Evolutionary conservation across 1,140 invertebrate genomes (phyloP).

Genomic region (Phthorimaea operculella): DNA sequence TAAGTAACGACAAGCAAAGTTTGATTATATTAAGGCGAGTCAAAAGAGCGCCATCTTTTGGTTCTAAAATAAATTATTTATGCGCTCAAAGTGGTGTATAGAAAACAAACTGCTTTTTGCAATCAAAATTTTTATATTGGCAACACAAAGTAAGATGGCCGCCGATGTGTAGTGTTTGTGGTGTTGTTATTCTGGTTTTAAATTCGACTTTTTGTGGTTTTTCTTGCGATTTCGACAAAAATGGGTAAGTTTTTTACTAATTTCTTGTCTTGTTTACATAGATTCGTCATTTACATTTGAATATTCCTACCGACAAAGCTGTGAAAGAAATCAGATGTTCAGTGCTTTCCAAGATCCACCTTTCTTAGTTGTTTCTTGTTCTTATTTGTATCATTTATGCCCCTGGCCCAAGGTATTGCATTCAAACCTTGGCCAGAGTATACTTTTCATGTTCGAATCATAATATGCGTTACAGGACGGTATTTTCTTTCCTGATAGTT

Average conservation of each 20-base stretch:
- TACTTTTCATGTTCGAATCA: no score
- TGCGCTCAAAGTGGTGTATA: background rate
- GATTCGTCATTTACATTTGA: background rate
- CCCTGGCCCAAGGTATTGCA: no score
- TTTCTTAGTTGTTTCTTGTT: no score
- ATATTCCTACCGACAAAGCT: background rate
- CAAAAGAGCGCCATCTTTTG: no score
- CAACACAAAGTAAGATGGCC: slow-evolving; percentile 48
- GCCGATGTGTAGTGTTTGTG: slow-evolving; percentile 48
- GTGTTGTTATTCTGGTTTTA: slow-evolving; percentile 45
- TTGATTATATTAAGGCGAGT: no score
- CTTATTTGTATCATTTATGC: no score
- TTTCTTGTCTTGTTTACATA: background rate
- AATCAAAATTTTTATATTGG: slow-evolving; percentile 17
- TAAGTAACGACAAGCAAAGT: no score
- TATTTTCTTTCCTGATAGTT: no score
- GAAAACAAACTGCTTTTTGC: background rate
- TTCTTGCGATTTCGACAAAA: slow-evolving; percentile 28
- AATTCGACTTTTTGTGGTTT: slow-evolving; percentile 29
- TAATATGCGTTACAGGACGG: no score
- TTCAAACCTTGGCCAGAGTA: no score
- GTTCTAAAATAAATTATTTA: no score
- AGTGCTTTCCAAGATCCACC: background rate
- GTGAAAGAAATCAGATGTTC: background rate
- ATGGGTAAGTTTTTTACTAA: slow-evolving; percentile 47